Conservation (phyloP, 2,888 invertebrate genomes). For the Hermodice carunculata region DNA sequence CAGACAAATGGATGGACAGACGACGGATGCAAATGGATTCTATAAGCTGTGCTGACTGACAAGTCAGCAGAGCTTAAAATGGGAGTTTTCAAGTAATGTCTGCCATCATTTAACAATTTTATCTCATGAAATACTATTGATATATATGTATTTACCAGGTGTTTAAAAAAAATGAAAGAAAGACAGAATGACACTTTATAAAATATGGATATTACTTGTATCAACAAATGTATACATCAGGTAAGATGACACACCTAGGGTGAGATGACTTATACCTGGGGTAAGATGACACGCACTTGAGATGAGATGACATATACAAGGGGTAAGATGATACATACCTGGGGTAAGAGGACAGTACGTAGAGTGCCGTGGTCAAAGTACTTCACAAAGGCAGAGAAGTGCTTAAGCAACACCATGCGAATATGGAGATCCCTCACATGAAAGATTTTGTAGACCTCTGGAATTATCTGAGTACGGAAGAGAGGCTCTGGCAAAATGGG, state of each 20-base stretch:
- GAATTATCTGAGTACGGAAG: constrained; percentile 83
- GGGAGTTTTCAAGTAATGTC: not conserved
- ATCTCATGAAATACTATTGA: not conserved
- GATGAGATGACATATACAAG: not conserved
- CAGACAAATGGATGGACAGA: too few species aligned
- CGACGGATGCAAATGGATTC: too few species aligned
- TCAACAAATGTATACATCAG: too few species aligned
- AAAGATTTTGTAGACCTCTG: constrained; percentile 76
- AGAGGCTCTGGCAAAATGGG: constrained; percentile 77
- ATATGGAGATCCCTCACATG: constrained; percentile 88
- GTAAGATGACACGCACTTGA: too few species aligned
- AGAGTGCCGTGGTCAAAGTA: constrained; percentile 83
- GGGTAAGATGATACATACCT: too few species aligned
- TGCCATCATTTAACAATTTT: not conserved
- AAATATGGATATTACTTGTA: not conserved
- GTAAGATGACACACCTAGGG: too few species aligned
- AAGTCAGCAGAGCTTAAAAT: too few species aligned
- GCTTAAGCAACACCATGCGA: constrained; percentile 81
- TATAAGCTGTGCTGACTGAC: too few species aligned
- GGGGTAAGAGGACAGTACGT: constrained; percentile 85
- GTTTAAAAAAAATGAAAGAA: not conserved
- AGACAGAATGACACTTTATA: not conserved
- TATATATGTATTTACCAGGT: not conserved
- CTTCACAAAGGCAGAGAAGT: constrained; percentile 82
- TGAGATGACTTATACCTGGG: too few species aligned